Conservation (phyloP, 2,113 vertebrate species). For the Onychostoma macrolepis region DNA sequence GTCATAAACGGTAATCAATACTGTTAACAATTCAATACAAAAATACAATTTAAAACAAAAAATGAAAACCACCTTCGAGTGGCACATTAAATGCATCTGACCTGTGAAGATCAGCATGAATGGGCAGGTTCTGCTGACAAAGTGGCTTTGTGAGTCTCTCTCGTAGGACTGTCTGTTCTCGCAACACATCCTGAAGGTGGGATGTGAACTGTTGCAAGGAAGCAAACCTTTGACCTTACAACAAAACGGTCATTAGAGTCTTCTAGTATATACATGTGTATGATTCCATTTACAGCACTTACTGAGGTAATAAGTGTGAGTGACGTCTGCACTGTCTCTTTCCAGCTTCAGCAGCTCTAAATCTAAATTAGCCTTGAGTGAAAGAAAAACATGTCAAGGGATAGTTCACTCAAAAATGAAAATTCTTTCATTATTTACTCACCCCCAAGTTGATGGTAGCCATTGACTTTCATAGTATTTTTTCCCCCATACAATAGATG, state of each 20-base stretch:
- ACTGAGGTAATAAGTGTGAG: constrained; percentile 83
- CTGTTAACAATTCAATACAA: not conserved
- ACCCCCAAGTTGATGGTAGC: too few relatives aligned
- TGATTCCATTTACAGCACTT: constrained; percentile 64
- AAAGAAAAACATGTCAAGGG: not conserved
- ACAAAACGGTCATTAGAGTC: not conserved
- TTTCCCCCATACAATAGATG: not conserved
- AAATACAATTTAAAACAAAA: not conserved
- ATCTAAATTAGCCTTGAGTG: constrained; percentile 82
- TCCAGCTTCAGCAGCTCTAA: constrained; percentile 82
- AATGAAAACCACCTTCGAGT: not conserved
- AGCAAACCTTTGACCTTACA: constrained; percentile 65
- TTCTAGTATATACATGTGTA: not conserved
- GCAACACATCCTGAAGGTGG: constrained; percentile 86
- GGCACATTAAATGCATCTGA: constrained; percentile 57
- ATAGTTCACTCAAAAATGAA: too few relatives aligned
- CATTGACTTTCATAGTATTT: too few relatives aligned
- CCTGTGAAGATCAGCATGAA: constrained; percentile 86
- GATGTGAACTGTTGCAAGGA: constrained; percentile 81
- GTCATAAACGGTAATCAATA: not conserved
- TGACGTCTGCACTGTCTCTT: constrained; percentile 80
- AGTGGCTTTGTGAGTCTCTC: constrained; percentile 82
- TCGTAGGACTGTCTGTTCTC: constrained; percentile 79
- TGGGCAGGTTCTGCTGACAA: constrained; percentile 81
- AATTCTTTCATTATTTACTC: too few relatives aligned